A percentile compares a stretch with the other conserved stretches of the same genome.
Conservation (phyloP, 2,888 invertebrate genomes). For the Dyspetes luteomarginatus region DNA sequence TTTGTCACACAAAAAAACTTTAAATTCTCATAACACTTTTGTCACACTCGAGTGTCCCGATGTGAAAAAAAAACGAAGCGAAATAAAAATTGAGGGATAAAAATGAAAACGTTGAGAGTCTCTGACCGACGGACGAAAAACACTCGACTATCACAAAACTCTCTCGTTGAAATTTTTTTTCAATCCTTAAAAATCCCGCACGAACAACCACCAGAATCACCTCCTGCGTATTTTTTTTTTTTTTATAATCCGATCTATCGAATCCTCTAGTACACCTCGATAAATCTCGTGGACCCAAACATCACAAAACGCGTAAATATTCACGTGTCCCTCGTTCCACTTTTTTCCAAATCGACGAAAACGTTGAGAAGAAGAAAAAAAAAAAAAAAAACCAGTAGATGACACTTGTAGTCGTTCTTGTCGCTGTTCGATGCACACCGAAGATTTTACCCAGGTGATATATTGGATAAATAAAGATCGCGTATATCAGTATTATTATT, state of each 20-base stretch:
- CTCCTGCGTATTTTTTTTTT: not conserved
- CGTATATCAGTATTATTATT: conserved; percentile 6
- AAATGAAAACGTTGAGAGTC: not conserved
- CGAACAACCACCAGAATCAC: conserved; percentile 34
- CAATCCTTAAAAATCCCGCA: not conserved
- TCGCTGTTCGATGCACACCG: conserved; percentile 60
- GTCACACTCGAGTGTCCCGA: not conserved
- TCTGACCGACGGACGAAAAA: conserved; percentile 11
- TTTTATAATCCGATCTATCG: conserved; percentile 1
- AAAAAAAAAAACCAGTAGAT: conserved; percentile 1
- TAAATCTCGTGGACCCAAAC: not conserved
- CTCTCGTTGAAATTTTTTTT: not conserved
- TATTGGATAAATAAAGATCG: conserved; percentile 38
- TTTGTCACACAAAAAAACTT: not conserved
- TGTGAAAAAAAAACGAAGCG: not conserved
- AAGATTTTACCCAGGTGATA: conserved; percentile 38
- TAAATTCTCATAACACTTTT: conserved; percentile 5
- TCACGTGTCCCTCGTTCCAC: not conserved
- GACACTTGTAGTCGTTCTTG: too few relatives aligned
- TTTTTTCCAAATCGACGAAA: too few relatives aligned
- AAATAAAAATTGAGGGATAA: not conserved
- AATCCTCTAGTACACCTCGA: not conserved
- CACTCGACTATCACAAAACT: not conserved
- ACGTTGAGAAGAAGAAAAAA: too few relatives aligned
- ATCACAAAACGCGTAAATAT: not conserved